Conservation (phyloP, 2,797 vertebrate genomes). For the Syndactyla subalaris region DNA sequence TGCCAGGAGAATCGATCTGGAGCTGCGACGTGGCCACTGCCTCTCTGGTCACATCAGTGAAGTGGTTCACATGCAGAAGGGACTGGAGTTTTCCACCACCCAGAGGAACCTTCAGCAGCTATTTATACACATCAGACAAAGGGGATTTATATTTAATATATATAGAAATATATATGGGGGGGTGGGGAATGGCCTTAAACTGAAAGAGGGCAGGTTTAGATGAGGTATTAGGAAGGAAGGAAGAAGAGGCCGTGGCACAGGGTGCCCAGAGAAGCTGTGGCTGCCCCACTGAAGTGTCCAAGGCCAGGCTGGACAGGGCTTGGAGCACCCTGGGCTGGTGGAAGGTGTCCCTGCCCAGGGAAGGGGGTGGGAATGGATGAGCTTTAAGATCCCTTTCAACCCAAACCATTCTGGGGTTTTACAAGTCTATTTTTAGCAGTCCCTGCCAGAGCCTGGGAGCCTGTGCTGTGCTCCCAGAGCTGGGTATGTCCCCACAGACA, state of each 20-base stretch:
- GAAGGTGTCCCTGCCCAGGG: not conserved
- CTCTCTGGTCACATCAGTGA: not conserved
- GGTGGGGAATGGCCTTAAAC: not conserved
- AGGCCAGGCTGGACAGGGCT: not conserved
- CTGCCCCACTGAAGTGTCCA: not conserved
- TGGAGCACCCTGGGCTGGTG: not conserved
- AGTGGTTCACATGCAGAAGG: not conserved
- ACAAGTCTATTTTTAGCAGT: not conserved
- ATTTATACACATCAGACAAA: not conserved
- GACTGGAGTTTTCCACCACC: not conserved
- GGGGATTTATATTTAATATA: not conserved
- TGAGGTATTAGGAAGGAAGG: not conserved
- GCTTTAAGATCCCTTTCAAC: not conserved
- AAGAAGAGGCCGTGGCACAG: not conserved
- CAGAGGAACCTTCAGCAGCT: not conserved
- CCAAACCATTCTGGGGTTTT: not conserved
- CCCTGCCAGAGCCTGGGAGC: not conserved
- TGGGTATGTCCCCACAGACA: not conserved
- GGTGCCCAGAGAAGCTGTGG: not conserved
- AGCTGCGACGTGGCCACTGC: accelerated
- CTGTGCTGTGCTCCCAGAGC: not conserved
- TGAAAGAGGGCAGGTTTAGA: not conserved
- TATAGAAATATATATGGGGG: too few species aligned
- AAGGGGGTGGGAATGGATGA: not conserved
- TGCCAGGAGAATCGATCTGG: accelerated